Evolutionary conservation across 2,888 invertebrate genomes (phyloP).

Genomic region (Tupiocoris notatus): DNA sequence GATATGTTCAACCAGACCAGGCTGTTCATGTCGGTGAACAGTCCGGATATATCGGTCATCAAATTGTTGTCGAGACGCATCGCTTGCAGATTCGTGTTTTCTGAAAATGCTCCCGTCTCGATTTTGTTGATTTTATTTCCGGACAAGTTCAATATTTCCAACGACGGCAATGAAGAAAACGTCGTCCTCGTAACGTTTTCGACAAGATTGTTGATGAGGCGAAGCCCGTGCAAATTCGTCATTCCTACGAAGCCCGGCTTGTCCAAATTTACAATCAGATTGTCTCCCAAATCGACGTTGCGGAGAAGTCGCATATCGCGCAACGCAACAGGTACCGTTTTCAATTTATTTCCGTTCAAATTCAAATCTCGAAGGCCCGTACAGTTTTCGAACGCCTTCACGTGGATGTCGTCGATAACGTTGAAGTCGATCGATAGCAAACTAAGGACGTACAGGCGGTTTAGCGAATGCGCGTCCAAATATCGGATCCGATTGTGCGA

Average conservation of each 20-base stretch:
- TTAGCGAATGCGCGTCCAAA: slow-evolving; percentile 80
- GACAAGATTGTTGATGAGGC: slow-evolving; percentile 85
- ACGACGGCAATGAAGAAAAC: slow-evolving; percentile 73
- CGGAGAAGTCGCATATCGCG: slow-evolving; percentile 81
- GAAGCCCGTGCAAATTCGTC: slow-evolving; percentile 79
- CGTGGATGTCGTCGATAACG: slow-evolving; percentile 76
- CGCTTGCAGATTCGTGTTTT: slow-evolving; percentile 76
- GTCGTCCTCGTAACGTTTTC: slow-evolving; percentile 77
- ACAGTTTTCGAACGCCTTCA: slow-evolving; percentile 86
- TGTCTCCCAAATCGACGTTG: slow-evolving; percentile 88
- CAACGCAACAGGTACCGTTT: slow-evolving; percentile 75
- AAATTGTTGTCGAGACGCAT: slow-evolving; percentile 83
- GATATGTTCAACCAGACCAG: slow-evolving; percentile 87
- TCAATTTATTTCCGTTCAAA: slow-evolving; percentile 81
- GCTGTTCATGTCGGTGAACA: slow-evolving; percentile 79
- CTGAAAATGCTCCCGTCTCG: slow-evolving; percentile 77
- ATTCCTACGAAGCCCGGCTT: slow-evolving; percentile 80
- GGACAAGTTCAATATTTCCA: slow-evolving; percentile 85
- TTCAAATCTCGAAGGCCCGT: slow-evolving; percentile 87
- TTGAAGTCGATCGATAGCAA: slow-evolving; percentile 84
- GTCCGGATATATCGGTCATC: slow-evolving; percentile 75
- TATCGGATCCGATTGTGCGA: slow-evolving; percentile 82
- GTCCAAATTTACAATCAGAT: slow-evolving; percentile 77
- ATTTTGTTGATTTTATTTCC: slow-evolving; percentile 77
- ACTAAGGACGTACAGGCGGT: slow-evolving; percentile 83